These are phyloP conservation scores for Mantis religiosa DNA, from an alignment of 2,888 invertebrate genomes.

Conservation along the genomic window DNA sequence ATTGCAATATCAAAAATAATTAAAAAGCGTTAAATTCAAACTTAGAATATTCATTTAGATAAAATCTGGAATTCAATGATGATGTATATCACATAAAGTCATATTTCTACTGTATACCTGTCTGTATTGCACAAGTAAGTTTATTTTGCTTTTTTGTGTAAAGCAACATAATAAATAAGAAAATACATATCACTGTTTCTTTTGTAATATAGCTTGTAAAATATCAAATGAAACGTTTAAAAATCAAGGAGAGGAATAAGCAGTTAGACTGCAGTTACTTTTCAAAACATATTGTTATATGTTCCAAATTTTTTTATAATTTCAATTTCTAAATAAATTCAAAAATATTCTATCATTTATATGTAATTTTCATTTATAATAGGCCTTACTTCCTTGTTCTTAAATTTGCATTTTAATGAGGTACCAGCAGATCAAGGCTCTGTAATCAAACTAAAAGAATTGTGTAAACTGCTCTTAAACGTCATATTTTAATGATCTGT, in stretches of 20 bases:
- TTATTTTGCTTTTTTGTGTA: not conserved
- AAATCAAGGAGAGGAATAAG: not conserved
- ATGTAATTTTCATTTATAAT: not conserved
- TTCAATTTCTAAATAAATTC: not conserved
- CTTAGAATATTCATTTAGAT: not conserved
- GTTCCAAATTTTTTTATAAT: not conserved
- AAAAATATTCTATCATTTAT: not conserved
- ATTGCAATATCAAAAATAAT: not conserved
- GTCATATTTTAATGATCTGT: not conserved
- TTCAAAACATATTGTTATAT: not conserved
- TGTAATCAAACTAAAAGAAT: not conserved
- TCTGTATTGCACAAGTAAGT: not conserved
- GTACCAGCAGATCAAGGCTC: not conserved
- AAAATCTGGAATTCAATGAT: not conserved
- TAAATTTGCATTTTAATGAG: not conserved
- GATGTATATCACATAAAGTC: not conserved
- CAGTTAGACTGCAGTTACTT: not conserved
- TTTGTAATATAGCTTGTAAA: not conserved
- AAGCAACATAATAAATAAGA: not conserved
- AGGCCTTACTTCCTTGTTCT: not conserved
- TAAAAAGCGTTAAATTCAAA: not conserved
- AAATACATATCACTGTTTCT: not conserved
- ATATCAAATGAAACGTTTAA: not conserved
- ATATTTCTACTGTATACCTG: not conserved
- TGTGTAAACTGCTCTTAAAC: not conserved